A percentile compares a stretch with the other conserved stretches of the same genome.
These are phyloP conservation scores for Microcebus murinus DNA, from an alignment of 2,113 vertebrate genomes.

Conservation along the genomic window DNA sequence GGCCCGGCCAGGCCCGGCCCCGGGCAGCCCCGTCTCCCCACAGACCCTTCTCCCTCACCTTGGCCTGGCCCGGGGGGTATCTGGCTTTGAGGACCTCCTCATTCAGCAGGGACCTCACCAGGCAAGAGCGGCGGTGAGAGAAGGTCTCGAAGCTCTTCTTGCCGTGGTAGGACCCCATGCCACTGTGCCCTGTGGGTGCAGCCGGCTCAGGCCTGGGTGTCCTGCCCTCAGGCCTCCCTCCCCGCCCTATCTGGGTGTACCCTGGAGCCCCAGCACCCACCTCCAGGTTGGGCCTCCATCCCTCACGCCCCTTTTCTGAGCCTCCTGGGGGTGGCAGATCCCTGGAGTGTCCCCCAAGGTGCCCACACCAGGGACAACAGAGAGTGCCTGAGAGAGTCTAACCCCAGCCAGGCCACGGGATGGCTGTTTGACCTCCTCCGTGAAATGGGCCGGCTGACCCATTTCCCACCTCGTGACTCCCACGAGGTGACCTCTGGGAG, in stretches of 20 bases:
- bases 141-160: constrained; percentile 91
- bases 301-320: not conserved
- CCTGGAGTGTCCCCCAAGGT: not conserved
- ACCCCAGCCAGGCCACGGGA: not conserved
- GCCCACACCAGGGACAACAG: not conserved
- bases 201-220: not conserved
- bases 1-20: too few relatives aligned
- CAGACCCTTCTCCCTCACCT: constrained; percentile 37
- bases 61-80: constrained; percentile 34
- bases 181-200: constrained; percentile 88
- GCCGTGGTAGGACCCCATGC: constrained; percentile 92
- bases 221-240: not conserved
- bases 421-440: not conserved
- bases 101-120: constrained; percentile 89
- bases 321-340: fast-evolving
- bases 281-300: not conserved
- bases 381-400: not conserved
- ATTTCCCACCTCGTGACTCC: too few relatives aligned
- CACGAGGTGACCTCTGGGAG: not conserved
- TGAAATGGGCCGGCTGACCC: not conserved
- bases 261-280: not conserved
- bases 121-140: constrained; percentile 90
- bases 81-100: constrained; percentile 83
- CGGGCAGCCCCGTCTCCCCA: fast-evolving
- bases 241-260: not conserved